Evolutionary conservation across 2,888 invertebrate genomes (phyloP).

Genomic region (Chrysolina haemoptera): DNA sequence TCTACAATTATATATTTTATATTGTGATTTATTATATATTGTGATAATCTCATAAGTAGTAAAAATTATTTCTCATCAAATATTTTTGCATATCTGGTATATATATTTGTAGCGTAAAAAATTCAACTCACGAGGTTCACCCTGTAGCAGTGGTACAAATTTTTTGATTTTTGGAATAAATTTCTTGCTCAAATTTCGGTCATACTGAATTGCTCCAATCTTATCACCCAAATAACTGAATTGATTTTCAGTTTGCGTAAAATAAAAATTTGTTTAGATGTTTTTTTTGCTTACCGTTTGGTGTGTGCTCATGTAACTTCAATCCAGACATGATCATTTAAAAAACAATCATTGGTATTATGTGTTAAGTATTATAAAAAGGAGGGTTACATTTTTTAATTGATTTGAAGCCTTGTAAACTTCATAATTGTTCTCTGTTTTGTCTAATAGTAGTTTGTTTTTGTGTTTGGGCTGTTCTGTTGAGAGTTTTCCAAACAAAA

Average conservation of each 20-base stretch:
- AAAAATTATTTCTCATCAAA: too few relatives aligned
- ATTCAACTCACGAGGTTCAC: neutral
- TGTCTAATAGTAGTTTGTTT: conserved; percentile 50
- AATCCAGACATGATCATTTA: neutral
- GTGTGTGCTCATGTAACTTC: neutral
- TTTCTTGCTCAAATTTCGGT: conserved; percentile 3
- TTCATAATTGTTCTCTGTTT: conserved; percentile 47
- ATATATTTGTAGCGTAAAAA: too few relatives aligned
- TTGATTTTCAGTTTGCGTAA: neutral
- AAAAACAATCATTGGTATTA: neutral
- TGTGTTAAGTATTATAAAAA: neutral
- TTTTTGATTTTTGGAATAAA: neutral
- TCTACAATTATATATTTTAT: too few relatives aligned
- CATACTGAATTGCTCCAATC: neutral
- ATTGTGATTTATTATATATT: too few relatives aligned
- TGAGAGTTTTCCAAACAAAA: neutral
- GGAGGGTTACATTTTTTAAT: neutral
- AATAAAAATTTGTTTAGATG: too few relatives aligned
- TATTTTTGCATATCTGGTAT: too few relatives aligned
- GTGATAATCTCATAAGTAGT: too few relatives aligned
- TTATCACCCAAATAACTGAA: neutral
- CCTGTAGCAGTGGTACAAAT: neutral
- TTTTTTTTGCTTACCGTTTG: neutral
- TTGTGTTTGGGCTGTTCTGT: conserved; percentile 17
- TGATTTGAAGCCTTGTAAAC: neutral